Evolutionary conservation across 2,888 invertebrate genomes (phyloP), one percentile per base, ranked within the genome.

Genomic region (Oscheius sp.): DNA sequence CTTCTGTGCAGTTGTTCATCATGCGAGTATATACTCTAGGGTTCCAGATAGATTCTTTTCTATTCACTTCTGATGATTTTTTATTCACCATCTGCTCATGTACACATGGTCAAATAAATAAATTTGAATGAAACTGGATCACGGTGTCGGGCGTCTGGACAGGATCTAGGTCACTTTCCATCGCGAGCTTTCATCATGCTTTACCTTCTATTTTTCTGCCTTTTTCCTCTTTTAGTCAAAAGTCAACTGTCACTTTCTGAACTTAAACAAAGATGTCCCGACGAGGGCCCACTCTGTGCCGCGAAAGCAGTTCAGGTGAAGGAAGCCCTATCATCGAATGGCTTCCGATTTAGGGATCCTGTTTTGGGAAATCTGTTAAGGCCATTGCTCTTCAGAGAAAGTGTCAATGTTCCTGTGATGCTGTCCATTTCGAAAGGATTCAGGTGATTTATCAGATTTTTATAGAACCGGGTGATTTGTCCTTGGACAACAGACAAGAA

Each of bases 301-400:
- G 71, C 66, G 47, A 79, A 78, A 59, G 74, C 74, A 4, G 67
- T 68, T 2, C 69, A 75, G 56, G 71, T 67, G 45, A 12, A 2
- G 12, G 47, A 54, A 22, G 26, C n/a, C 6, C 32, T 12, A 12
- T 56, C n/a, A 14, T 24, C 56, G 44, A 17, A 36, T n/a, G 26
- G 36, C 8, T 2, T 17, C n/a, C n/a, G 5, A 32, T 68, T 28
- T 36, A 74, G 70, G 81, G 81, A 30, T 70, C 72, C 14, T 81
- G 81, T 32, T 82, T 76, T 49, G 81, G 81, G 12, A 70, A 36
- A 9, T 75, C 80, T 3, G 54, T 80, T 61, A 76, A 74, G 47
- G 75, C 80, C 6, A 57, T 67, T 8, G 56, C 81, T 17, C 72
- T 81, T 33, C 71, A 74, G 57, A 78, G 73, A 54, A 73, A 77